Percentiles rank a stretch among this genome's conserved stretches.
phyloP scores from a whole-genome alignment of 2,888 invertebrate genomes.

The Cephalotes varians region DNA sequence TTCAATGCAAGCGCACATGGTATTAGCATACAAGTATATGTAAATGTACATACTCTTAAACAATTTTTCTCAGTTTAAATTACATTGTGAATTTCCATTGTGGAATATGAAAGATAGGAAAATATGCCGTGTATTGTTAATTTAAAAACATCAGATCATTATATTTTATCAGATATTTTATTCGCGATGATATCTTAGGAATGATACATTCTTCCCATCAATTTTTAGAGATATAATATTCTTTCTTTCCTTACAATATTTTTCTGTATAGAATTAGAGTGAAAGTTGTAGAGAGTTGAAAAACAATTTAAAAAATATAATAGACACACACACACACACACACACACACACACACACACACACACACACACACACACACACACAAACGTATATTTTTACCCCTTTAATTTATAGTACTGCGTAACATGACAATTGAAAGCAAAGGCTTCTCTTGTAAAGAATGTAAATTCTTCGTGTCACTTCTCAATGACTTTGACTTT shows the following conservation, averaged over 20 bases:
- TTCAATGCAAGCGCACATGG: background rate
- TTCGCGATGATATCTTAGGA: background rate
- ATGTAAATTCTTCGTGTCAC: background rate
- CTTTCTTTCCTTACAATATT: background rate
- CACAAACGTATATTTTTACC: background rate
- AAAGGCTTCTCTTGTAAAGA: background rate
- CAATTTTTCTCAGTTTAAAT: background rate
- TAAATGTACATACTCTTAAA: background rate
- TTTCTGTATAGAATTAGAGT: slow-evolving; percentile 32
- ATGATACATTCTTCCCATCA: background rate
- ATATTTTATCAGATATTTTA: slow-evolving; percentile 56
- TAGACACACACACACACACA: background rate
- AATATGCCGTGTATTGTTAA: background rate
- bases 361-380: background rate
- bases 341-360: background rate
- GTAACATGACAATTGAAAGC: background rate
- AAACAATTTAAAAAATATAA: background rate
- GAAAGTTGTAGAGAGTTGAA: background rate
- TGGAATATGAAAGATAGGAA: background rate
- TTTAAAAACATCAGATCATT: background rate
- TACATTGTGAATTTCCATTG: background rate
- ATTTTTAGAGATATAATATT: background rate
- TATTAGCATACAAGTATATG: background rate
- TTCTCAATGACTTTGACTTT: background rate
- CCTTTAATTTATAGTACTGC: background rate